Evolutionary conservation across 2,888 invertebrate genomes (phyloP), one percentile per base, ranked within the genome.

Genomic region (Chaetoderma sp.): DNA sequence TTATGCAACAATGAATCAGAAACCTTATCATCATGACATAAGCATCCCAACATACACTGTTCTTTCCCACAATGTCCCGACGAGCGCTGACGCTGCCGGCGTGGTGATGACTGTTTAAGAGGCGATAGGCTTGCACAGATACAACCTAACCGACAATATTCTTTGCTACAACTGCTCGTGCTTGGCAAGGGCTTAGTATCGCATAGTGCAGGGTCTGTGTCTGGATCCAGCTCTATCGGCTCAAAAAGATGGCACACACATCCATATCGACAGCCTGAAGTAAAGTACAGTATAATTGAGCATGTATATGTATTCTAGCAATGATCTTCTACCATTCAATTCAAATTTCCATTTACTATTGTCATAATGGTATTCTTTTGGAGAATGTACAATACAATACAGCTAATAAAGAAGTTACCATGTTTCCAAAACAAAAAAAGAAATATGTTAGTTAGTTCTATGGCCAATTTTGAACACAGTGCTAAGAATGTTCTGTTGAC

Each of bases 71-170:
- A 80, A 52, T 78, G 76, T n/a, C 23, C 27, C 13, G 18, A 25
- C 2, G 28, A 25, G n/a, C 28, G 57, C 4, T 50, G 16, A 6
- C 50, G 60, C 32, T 71, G 47, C 6, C 18, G 27, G 23, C 33
- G 27, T 32, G 18, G 33, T 23, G 59, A 42, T n/a, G n/a, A n/a
- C n/a, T n/a, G n/a, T n/a, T n/a, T n/a, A n/a, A n/a, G n/a, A n/a
- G n/a, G n/a, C 13, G 45, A 73, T 55, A 78, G 68, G 54, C 77
- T 77, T 18, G 81, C 80, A 74, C 83, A 83, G 28, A 83, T 81
- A 64, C 83, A 83, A 4, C 82, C 83, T 2, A 82, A 74, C 27
- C 78, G 71, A 68, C 83, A 83, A 60, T 83, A 82, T 63, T 81
- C 81, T 60, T 81, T 83, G 44, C 78, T 78, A 74, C 83, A 83